Evolutionary conservation across 2,797 vertebrate genomes (phyloP), one percentile per base, ranked within the genome.

Genomic region (Propithecus perrieri): DNA sequence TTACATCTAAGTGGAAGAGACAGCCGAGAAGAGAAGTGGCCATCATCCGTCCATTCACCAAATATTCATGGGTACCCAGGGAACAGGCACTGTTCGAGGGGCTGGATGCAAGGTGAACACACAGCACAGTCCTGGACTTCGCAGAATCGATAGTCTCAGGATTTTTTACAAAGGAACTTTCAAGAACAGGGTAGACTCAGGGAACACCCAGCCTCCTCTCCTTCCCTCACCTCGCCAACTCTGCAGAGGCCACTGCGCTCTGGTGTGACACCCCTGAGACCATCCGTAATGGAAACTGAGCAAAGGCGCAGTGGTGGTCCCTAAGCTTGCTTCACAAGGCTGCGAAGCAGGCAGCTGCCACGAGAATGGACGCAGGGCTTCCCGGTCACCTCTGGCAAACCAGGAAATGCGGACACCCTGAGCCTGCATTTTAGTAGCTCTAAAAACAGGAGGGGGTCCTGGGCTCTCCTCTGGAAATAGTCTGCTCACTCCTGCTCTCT

Each of bases 141-240:
- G 1, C 22, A 75, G 12, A 53, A 67, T 20, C 26, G 46, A 24
- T 28, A 4, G 8, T 43, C 38, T 92, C 46, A 17, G 38, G 80
- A 48, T 18, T 48, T 85, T 74, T 67, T 67, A 43, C 80, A 78
- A 59, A 53, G 13, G 22, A 53, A 55, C 59, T 71, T 95, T 78
- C 59, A 72, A 41, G 53, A 50, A 91, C 41, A 74, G 20, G 33
- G 50, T 33, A 20, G 74, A 69, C 15, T 61, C 87, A 22, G 20
- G 38, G 65, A 79, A 63, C 6, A 85, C 26, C 3, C 57, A 69
- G 11, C 11, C 1, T n/a, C 11, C 50, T 43, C 46, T 74, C 55
- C 38, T 75, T 55, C 61, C 41, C 35, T 35, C 57, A 46, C 80
- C 59, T 81, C 17, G 38, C 85, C 12, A 2, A 4, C 55, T 30